Evolutionary conservation across 1,140 invertebrate species (phyloP).

Genomic region (Tetraneura akinire): DNA sequence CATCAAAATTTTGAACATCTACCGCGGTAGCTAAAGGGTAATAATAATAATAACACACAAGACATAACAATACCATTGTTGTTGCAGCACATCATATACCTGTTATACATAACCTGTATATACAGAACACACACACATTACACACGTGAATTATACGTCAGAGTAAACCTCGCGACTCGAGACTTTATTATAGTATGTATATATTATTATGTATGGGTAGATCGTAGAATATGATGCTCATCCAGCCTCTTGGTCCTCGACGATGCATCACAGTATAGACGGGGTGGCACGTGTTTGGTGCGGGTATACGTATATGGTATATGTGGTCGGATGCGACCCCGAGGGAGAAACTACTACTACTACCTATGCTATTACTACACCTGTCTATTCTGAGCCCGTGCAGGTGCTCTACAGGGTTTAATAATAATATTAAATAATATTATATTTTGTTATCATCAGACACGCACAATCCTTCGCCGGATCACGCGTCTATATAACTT

Average conservation of each 20-base stretch:
- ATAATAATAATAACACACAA: no score
- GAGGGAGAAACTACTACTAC: not conserved
- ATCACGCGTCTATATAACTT: not conserved
- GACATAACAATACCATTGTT: no score
- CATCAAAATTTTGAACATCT: no score
- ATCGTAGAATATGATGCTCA: not conserved
- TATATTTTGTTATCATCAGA: not conserved
- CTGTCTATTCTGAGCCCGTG: not conserved
- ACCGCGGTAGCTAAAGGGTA: no score
- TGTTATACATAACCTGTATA: no score
- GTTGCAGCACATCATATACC: no score
- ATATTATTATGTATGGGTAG: not conserved
- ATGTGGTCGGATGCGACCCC: not conserved
- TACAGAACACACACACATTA: no score
- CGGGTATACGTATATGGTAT: no score
- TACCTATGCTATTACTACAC: conserved; percentile 16
- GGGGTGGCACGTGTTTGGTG: conserved; percentile 23
- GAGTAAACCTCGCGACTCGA: not conserved
- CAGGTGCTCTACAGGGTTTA: conserved; percentile 31
- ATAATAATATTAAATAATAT: conserved; percentile 1
- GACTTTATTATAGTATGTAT: not conserved
- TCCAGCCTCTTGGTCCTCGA: not conserved
- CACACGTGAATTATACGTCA: no score
- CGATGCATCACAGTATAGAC: not conserved
- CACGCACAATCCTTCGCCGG: not conserved